These are phyloP conservation scores for Melitaea athalia DNA, from an alignment of 2,888 invertebrate species.

Conservation along the genomic window DNA sequence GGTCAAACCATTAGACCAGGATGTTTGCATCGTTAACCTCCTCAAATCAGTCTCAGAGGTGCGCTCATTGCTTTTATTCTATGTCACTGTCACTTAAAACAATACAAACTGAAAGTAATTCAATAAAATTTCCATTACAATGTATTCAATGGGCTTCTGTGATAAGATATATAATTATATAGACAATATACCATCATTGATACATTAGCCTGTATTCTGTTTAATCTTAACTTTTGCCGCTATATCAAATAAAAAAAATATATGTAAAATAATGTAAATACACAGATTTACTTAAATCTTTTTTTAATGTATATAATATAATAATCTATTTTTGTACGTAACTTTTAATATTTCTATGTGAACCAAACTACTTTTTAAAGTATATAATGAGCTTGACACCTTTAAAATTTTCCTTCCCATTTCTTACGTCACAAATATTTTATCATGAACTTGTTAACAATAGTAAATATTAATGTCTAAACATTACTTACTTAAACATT, in stretches of 20 bases:
- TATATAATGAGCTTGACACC: background rate
- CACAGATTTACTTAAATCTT: background rate
- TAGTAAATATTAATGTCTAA: background rate
- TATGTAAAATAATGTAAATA: background rate
- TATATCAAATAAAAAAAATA: background rate
- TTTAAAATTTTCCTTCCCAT: background rate
- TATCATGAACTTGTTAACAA: background rate
- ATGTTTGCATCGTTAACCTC: slow-evolving; percentile 87
- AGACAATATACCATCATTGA: background rate
- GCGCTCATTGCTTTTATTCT: background rate
- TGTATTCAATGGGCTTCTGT: background rate
- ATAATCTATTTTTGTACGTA: background rate
- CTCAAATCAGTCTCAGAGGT: slow-evolving; percentile 90
- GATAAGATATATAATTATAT: background rate
- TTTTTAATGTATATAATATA: background rate
- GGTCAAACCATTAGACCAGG: slow-evolving; percentile 78
- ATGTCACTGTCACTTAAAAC: too few relatives aligned
- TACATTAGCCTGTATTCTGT: background rate
- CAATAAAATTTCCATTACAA: background rate
- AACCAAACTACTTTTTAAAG: background rate
- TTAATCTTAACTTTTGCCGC: background rate
- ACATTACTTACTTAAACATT: background rate
- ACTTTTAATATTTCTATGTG: background rate
- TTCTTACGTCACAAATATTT: background rate
- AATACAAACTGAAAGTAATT: background rate